Base-by-base conservation (phyloP, 2,888 invertebrate genomes). In the Allolobophora icterica region DNA sequence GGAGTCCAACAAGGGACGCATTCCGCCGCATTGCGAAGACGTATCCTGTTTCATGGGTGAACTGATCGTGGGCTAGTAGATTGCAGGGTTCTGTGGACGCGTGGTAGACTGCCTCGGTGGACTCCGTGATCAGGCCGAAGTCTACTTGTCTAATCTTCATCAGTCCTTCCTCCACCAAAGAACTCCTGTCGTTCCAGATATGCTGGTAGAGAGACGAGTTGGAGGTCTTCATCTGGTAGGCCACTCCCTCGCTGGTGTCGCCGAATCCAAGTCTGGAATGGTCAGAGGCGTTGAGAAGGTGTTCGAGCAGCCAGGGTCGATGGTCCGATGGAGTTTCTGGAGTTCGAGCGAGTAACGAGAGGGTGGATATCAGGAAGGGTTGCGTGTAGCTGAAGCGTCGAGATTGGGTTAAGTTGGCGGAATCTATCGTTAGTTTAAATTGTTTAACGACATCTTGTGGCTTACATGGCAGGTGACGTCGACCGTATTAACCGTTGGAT, bases 41-140 rank as follows among this genome's bases (percentile, higher is more conserved):
- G n/a, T n/a, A n/a, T n/a, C n/a, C n/a, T n/a, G n/a, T n/a, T n/a
- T n/a, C n/a, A n/a, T n/a, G n/a, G n/a, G n/a, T n/a, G n/a, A n/a
- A n/a, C n/a, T n/a, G n/a, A n/a, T n/a, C n/a, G n/a, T n/a, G n/a
- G n/a, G n/a, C n/a, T n/a, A n/a, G n/a, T n/a, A n/a, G n/a, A n/a
- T n/a, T n/a, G n/a, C n/a, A n/a, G 13, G 92, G 91, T 38, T 34
- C 15, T 84, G 87, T 89, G 17, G 91, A 91, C 40, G 92, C 89
- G 24, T 91, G 58, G 71, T 89, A 91, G 19, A 90, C 45, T 5
- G 91, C 91, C 33, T 91, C 92, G 13, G 92, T 90, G 30, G 92
- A 92, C 24, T 92, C 92, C 42, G 92, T n/a, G 38, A 92, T 90
- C 35, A 92, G 52, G 19, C 91, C 92, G 35, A 90, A 91, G 30